Percentiles rank a stretch among this genome's conserved stretches.
Conservation (phyloP, 2,113 vertebrate genomes). For the Thryonomys swinderianus region DNA sequence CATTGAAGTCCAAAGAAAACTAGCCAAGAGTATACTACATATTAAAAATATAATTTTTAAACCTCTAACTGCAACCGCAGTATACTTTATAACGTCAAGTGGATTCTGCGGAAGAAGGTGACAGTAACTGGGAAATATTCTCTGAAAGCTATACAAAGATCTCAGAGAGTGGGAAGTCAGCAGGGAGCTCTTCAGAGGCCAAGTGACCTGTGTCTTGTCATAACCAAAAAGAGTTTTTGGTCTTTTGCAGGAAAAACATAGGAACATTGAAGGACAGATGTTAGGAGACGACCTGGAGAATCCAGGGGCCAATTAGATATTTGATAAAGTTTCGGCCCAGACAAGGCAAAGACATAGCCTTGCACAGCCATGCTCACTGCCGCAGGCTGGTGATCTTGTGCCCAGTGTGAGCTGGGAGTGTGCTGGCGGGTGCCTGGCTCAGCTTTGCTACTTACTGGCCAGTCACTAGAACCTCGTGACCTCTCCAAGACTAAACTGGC, state of each 20-base stretch:
- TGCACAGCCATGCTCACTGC: fast-evolving
- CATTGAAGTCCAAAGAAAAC: conserved; percentile 49
- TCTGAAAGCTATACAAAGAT: background rate
- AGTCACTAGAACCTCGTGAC: background rate
- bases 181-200: background rate
- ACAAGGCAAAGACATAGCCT: background rate
- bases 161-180: background rate
- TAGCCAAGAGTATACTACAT: background rate
- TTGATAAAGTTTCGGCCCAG: background rate
- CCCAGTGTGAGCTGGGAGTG: background rate
- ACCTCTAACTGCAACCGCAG: background rate
- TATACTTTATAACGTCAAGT: background rate
- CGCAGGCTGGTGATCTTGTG: background rate
- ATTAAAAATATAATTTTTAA: background rate
- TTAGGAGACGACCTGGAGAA: background rate
- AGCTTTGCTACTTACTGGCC: background rate
- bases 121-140: background rate
- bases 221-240: background rate
- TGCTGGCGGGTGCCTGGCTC: fast-evolving
- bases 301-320: background rate
- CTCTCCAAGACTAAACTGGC: background rate
- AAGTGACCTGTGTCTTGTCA: background rate
- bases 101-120: background rate
- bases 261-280: background rate
- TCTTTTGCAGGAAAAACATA: conserved; percentile 23